phyloP scores from a whole-genome alignment of 2,113 vertebrate genomes.

The Ramphastos sulfuratus region DNA sequence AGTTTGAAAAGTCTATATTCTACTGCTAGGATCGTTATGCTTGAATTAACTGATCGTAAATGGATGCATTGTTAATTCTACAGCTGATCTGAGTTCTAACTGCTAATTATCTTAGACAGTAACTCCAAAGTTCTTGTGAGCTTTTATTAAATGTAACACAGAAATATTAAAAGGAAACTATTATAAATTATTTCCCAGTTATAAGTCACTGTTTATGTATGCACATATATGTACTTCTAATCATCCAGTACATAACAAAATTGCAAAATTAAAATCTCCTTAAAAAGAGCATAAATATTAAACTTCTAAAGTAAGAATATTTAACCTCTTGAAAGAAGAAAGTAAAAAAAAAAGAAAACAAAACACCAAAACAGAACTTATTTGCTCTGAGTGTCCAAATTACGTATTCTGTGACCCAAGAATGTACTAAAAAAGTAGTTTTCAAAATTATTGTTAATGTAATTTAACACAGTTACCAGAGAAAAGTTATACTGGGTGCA shows the following conservation, averaged over 20 bases:
- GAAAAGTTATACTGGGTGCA: neutral
- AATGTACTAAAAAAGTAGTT: neutral
- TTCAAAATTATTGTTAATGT: neutral
- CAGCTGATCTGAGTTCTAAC: constrained; percentile 74
- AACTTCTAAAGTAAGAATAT: constrained; percentile 4
- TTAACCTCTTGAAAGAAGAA: neutral
- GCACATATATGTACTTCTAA: constrained; percentile 47
- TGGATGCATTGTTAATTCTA: constrained; percentile 73
- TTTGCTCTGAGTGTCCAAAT: neutral
- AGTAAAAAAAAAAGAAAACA: neutral
- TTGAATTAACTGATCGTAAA: constrained; percentile 73
- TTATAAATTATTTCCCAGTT: constrained; percentile 39
- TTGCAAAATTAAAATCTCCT: neutral
- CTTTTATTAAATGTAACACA: constrained; percentile 13
- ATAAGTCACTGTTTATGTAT: neutral
- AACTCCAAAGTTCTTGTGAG: constrained; percentile 45
- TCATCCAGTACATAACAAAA: constrained; percentile 44
- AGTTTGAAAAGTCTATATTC: neutral
- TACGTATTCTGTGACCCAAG: neutral
- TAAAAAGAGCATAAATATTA: neutral
- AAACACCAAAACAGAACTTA: neutral
- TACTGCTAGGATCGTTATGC: constrained; percentile 44
- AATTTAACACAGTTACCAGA: neutral
- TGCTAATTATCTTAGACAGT: constrained; percentile 69
- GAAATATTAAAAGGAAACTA: constrained; percentile 22